These are phyloP conservation scores for Cinclus cinclus DNA, from an alignment of 2,113 vertebrate species.

Conservation along the genomic window DNA sequence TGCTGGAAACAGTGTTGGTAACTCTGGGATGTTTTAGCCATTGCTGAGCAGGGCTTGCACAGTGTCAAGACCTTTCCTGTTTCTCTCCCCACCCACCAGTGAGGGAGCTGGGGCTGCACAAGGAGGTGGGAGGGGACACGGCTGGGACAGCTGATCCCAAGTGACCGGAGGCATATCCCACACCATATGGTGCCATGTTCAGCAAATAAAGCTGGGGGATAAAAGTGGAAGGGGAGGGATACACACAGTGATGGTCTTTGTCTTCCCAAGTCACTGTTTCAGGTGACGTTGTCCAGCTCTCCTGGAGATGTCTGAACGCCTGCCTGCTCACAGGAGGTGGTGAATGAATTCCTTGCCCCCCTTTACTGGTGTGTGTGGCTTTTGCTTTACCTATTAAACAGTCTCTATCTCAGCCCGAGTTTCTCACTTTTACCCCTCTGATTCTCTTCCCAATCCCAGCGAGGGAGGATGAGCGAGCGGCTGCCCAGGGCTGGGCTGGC, in stretches of 20 bases:
- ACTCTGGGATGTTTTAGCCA: neutral
- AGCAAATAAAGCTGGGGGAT: neutral
- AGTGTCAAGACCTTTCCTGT: neutral
- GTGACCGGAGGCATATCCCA: neutral
- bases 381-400: neutral
- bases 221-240: neutral
- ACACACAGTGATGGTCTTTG: neutral
- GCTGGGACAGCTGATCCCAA: neutral
- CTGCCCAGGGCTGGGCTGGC: neutral
- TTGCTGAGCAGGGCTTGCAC: neutral
- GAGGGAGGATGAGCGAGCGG: fast-evolving
- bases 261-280: neutral
- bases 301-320: neutral
- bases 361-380: neutral
- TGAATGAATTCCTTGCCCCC: neutral
- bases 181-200: neutral
- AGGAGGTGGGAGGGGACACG: neutral
- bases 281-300: fast-evolving
- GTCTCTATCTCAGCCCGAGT: neutral
- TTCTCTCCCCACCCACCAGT: neutral
- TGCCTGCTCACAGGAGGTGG: neutral
- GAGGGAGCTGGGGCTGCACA: neutral
- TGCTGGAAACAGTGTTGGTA: neutral
- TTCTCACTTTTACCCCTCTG: neutral
- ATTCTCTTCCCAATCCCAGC: neutral